These are phyloP conservation scores for Rhynchomys soricoides DNA, from an alignment of 2,113 vertebrate species.

Conservation along the genomic window DNA sequence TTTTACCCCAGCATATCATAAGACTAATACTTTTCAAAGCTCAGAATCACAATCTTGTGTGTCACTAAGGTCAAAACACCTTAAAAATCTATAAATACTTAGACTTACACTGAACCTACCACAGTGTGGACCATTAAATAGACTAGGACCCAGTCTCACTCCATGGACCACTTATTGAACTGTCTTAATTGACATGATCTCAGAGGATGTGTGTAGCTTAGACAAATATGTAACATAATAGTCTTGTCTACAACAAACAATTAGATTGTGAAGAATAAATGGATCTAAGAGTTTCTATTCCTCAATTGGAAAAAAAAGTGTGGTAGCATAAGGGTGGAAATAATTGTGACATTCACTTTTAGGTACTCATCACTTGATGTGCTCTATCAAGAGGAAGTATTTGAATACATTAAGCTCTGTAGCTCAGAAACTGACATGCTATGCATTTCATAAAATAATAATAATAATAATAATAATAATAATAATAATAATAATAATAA, in stretches of 20 bases:
- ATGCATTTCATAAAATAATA: neutral
- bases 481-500: too few relatives aligned
- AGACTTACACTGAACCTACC: neutral
- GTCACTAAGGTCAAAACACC: neutral
- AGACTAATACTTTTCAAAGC: neutral
- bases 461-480: too few relatives aligned
- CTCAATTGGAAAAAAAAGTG: neutral
- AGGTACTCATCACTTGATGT: neutral
- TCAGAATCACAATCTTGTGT: neutral
- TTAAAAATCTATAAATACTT: neutral
- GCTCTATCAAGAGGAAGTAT: neutral
- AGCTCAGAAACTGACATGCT: neutral
- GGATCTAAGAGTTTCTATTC: neutral
- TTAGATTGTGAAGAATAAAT: neutral
- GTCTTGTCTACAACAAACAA: neutral
- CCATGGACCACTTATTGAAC: neutral
- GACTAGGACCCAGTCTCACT: neutral
- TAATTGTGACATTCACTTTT: neutral
- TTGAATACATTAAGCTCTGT: neutral
- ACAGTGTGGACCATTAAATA: neutral
- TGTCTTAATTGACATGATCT: neutral
- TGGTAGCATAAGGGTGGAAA: neutral
- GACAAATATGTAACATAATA: neutral
- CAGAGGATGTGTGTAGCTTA: neutral
- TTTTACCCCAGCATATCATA: neutral